These are phyloP conservation scores for Anoplolepis gracilipes DNA, from an alignment of 1,140 invertebrate genomes.

Conservation along the genomic window DNA sequence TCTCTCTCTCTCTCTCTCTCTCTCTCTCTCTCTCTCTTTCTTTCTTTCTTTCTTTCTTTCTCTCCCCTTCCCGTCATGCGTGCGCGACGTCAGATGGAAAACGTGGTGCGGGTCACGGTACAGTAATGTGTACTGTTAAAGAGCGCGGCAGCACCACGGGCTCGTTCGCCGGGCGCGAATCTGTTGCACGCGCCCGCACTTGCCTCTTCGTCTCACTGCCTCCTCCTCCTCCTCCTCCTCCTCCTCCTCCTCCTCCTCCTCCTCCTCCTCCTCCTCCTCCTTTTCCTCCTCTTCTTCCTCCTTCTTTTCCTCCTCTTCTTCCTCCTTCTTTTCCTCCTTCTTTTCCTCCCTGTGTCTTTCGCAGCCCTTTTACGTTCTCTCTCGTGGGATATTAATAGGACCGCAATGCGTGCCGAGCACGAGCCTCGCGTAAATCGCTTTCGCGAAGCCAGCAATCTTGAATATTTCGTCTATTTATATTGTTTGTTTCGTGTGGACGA, in stretches of 20 bases:
- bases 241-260: background rate
- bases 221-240: background rate
- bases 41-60: no score
- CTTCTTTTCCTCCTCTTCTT: background rate
- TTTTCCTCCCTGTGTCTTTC: background rate
- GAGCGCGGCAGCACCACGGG: conserved; percentile 55
- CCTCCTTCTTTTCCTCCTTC: background rate
- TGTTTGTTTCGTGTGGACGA: background rate
- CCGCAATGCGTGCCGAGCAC: conserved; percentile 53
- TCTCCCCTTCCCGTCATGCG: background rate
- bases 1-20: no score
- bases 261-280: background rate
- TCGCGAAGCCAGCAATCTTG: conserved; percentile 23
- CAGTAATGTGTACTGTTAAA: conserved; percentile 82
- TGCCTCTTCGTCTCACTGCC: background rate
- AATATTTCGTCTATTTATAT: background rate
- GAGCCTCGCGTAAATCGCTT: conserved; percentile 66
- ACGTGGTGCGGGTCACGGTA: conserved; percentile 77
- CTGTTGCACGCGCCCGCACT: conserved; percentile 64
- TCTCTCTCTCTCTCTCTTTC: no score
- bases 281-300: background rate
- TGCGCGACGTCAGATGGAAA: conserved; percentile 76
- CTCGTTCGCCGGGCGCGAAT: conserved; percentile 61
- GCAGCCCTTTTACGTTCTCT: conserved; percentile 59
- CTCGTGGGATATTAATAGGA: conserved; percentile 71